Evolutionary conservation across 2,113 vertebrate genomes (phyloP).

Genomic region (Eolophus roseicapilla): DNA sequence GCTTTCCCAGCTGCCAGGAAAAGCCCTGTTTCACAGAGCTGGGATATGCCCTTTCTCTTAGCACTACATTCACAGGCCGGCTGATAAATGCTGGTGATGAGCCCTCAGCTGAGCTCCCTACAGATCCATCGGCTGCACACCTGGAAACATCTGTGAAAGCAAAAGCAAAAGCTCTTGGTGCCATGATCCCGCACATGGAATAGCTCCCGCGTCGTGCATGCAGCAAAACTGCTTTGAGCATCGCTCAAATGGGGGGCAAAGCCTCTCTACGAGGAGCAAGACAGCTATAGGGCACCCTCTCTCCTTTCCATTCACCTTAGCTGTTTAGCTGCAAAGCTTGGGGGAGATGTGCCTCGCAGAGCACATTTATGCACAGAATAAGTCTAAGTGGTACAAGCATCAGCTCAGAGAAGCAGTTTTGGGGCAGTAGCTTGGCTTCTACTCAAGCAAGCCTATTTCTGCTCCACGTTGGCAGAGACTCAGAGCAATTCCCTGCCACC

Average conservation of each 20-base stretch:
- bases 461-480: neutral
- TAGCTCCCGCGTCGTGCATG: neutral
- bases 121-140: neutral
- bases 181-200: fast-evolving
- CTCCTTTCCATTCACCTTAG: neutral
- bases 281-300: neutral
- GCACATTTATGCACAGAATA: neutral
- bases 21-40: neutral
- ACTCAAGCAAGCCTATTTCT: fast-evolving
- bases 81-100: neutral
- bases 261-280: neutral
- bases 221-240: neutral
- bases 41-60: neutral
- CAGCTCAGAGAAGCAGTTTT: neutral
- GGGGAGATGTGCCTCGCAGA: neutral
- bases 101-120: neutral
- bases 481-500: fast-evolving
- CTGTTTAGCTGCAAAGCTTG: neutral
- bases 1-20: neutral
- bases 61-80: neutral
- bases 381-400: neutral
- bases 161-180: neutral
- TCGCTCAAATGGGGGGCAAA: fast-evolving
- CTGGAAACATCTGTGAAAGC: neutral
- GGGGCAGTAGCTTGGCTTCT: neutral